A percentile compares a stretch with the other conserved stretches of the same genome.
These are phyloP conservation scores for Itoplectis maculator DNA, from an alignment of 2,888 invertebrate genomes.

Conservation along the genomic window DNA sequence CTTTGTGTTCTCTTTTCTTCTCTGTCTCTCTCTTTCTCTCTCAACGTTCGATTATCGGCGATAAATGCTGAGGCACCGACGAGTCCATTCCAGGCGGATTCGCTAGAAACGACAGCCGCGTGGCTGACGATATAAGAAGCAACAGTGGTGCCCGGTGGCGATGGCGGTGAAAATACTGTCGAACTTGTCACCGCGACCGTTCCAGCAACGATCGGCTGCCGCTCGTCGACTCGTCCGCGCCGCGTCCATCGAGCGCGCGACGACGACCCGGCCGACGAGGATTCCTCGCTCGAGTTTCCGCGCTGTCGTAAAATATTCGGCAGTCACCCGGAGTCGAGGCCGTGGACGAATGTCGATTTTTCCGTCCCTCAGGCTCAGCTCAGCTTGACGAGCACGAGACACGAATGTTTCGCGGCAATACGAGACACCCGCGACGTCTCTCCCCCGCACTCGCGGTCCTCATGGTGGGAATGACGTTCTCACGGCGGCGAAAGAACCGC, in stretches of 20 bases:
- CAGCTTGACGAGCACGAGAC: background rate
- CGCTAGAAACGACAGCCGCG: slow-evolving; percentile 30
- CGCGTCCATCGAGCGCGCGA: slow-evolving; percentile 56
- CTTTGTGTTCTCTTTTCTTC: slow-evolving; percentile 6
- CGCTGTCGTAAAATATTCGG: slow-evolving; percentile 11
- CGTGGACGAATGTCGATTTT: background rate
- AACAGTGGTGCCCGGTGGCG: slow-evolving; percentile 38
- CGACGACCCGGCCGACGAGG: background rate
- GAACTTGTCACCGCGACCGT: slow-evolving; percentile 38
- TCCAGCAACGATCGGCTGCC: slow-evolving; percentile 24
- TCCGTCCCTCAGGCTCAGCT: background rate
- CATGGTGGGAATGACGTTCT: background rate
- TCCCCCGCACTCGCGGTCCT: background rate
- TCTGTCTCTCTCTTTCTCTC: background rate
- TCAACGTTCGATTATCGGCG: slow-evolving; percentile 17
- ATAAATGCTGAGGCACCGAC: slow-evolving; percentile 43
- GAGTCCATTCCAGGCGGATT: slow-evolving; percentile 55
- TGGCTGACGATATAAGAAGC: slow-evolving; percentile 31
- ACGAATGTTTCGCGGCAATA: slow-evolving; percentile 1
- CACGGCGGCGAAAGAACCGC: background rate
- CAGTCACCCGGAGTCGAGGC: slow-evolving; percentile 16
- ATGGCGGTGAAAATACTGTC: slow-evolving; percentile 14
- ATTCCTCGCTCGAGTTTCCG: background rate
- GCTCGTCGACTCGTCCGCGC: slow-evolving; percentile 51
- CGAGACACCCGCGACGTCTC: slow-evolving; percentile 11